Evolutionary conservation across 2,113 vertebrate genomes (phyloP).

Genomic region (Montifringilla adamsi): DNA sequence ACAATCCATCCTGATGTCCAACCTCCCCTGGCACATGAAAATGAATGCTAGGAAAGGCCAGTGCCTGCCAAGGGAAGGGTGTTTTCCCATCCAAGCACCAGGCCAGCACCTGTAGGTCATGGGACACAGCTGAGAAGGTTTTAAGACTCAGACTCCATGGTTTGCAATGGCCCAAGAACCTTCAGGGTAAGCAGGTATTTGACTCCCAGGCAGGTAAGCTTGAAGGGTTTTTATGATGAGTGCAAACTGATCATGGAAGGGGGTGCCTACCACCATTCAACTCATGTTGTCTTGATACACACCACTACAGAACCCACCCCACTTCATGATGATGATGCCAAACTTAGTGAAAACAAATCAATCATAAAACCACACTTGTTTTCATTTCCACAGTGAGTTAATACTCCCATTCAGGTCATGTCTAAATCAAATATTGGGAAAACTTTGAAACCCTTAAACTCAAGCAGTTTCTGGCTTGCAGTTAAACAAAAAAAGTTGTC

Average conservation of each 20-base stretch:
- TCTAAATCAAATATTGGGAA: background rate
- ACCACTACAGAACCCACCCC: background rate
- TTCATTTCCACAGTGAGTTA: background rate
- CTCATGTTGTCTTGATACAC: rapidly evolving
- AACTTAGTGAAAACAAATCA: background rate
- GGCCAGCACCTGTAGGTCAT: background rate
- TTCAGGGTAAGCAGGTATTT: background rate
- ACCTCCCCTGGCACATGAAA: background rate
- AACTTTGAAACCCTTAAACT: background rate
- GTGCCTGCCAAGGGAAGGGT: no score
- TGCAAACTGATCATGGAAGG: background rate
- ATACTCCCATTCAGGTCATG: background rate
- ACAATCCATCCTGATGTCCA: background rate
- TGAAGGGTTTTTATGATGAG: background rate
- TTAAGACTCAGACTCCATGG: rapidly evolving
- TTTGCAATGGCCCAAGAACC: rapidly evolving
- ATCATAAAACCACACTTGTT: background rate
- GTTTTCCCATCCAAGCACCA: background rate
- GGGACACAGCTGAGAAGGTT: rapidly evolving
- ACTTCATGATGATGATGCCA: background rate
- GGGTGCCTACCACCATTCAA: background rate
- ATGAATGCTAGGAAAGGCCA: rapidly evolving
- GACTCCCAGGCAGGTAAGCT: rapidly evolving
- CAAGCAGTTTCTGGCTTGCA: background rate
- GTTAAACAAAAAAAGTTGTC: background rate